Conservation (phyloP, 2,113 vertebrate species). For the Anseranas semipalmata region DNA sequence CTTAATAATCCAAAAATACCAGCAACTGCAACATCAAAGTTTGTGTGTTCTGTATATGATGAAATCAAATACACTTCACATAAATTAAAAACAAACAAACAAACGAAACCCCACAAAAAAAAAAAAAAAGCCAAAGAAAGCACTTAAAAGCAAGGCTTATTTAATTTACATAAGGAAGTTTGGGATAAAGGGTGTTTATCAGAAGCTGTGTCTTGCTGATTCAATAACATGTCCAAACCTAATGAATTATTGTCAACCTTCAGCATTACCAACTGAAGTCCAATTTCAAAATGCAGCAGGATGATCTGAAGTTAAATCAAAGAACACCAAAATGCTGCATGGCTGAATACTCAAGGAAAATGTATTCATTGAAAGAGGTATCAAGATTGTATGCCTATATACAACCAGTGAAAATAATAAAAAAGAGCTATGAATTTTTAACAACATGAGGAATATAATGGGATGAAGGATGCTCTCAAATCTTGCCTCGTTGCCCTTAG, state of each 20-base stretch:
- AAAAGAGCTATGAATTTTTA: background rate
- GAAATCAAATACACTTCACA: background rate
- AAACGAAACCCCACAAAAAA: background rate
- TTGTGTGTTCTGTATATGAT: background rate
- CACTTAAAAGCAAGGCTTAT: background rate
- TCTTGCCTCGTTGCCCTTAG: background rate
- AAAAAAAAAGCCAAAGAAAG: background rate
- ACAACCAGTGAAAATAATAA: background rate
- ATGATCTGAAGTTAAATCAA: background rate
- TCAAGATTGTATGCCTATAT: background rate
- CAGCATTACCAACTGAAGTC: background rate
- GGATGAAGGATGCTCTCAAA: background rate
- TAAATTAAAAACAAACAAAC: background rate
- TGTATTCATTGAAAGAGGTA: background rate
- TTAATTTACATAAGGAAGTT: background rate
- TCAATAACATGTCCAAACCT: background rate
- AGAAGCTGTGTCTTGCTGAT: background rate
- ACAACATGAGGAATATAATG: fast-evolving
- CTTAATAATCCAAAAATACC: background rate
- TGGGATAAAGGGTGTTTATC: background rate
- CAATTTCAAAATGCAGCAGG: background rate
- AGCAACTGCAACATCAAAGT: background rate
- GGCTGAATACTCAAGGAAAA: background rate
- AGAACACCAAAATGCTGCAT: background rate
- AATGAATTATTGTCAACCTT: background rate